Base-by-base conservation (phyloP, 1,140 invertebrate species). In the Reticulitermes speratus region DNA sequence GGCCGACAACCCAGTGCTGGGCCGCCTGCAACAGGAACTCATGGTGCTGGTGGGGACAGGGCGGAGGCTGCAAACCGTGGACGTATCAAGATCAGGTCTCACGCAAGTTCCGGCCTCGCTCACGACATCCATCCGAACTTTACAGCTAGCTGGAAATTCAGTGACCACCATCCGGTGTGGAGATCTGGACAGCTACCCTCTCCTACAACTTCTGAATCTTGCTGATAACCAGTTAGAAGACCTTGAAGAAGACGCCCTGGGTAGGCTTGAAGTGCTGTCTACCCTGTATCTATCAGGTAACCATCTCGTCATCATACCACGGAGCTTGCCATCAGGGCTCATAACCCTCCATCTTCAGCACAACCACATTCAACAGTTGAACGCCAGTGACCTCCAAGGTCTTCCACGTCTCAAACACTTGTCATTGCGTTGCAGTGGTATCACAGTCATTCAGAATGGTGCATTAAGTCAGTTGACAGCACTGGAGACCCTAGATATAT, bases 181-280 rank as follows among this genome's bases (percentile, higher is more conserved):
- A n/a, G 96, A 98, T 88, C 92, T 99, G 86, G 96, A 97, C 89
- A 97, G 96, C 87, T 98, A 98, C 90, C 97, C 97, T 0, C 90
- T 97, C 30, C 90, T 98, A 19, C 95, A 95, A 87, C 92, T 96
- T 45, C 90, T 99, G 44, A 96, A 97, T 89, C 93, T 98, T 55
- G 96, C 96, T 44, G 93, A 95, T 85, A 98, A 98, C 89, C 92
- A 93, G 86, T 93, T 99, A 45, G 91, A 91, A 75, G 91, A 93
- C 7, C 93, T 99, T 12, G 97, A 98, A 90, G 96, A 98, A 55
- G 96, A 97, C 88, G 96, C 97, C 0, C 91, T 98, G 44, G 96
- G 96, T 0, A 92, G 97, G 59, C 90, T 97, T 32, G 96, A 97
- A 88, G 94, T 95, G 88, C 92, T 99, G 12, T 92, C 95, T 45